These are phyloP conservation scores for Diprion similis DNA, from an alignment of 1,140 invertebrate genomes.

Conservation along the genomic window DNA sequence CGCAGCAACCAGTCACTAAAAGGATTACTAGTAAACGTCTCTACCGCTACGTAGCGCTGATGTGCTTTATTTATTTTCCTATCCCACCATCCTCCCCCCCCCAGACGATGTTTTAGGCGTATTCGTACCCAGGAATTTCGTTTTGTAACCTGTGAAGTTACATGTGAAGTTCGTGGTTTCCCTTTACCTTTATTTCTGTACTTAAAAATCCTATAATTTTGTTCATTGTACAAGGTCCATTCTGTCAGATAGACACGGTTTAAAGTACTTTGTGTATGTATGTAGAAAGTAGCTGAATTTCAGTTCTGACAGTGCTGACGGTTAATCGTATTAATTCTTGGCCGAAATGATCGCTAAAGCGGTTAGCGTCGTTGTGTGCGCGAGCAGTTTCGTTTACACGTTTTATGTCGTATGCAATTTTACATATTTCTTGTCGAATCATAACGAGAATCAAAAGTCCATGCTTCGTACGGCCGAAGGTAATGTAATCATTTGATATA, in stretches of 20 bases:
- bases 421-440: conserved; percentile 51
- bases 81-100: no score
- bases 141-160: no score
- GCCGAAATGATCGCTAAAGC: conserved; percentile 5
- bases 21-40: not conserved
- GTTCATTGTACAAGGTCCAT: no score
- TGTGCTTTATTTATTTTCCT: not conserved
- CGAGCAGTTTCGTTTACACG: conserved; percentile 51
- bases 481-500: conserved; percentile 25
- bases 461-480: conserved; percentile 22
- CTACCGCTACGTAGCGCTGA: not conserved
- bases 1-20: not conserved
- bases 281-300: no score
- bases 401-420: conserved; percentile 50
- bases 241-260: no score
- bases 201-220: no score
- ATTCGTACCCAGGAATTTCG: no score
- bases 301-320: not conserved
- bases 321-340: not conserved
- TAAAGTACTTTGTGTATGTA: no score
- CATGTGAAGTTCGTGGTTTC: no score
- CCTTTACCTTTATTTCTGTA: no score
- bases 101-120: no score
- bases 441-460: conserved; percentile 32
- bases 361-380: conserved; percentile 37